Evolutionary conservation across 2,113 vertebrate genomes (phyloP), one percentile per base, ranked within the genome.

Genomic region (Camelus bactrianus): DNA sequence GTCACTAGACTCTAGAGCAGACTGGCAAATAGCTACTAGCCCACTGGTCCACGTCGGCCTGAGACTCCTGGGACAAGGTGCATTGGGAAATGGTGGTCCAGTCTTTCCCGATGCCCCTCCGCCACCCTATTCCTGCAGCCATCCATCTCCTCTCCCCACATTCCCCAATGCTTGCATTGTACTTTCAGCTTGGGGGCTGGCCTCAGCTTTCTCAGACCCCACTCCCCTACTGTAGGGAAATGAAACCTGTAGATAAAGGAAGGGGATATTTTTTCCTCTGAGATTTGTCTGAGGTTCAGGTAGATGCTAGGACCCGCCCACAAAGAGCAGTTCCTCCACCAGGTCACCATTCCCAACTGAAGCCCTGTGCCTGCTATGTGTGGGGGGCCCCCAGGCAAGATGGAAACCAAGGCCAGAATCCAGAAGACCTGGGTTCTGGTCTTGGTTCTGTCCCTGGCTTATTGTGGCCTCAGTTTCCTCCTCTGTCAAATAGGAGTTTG

Each of bases 391-490:
- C 3, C 35, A n/a, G 81, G 56, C 20, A 10, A 87, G 58, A 84
- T 10, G n/a, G 20, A 76, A 81, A 20, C 54, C 19, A 48, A 32
- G 73, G 46, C 19, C 42, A 15, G n/a, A 56, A 54, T 67, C 46
- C 52, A 38, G 64, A 72, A 50, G 28, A 14, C 20, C 69, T 32
- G n/a, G 28, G 14, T 38, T 91, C 60, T 65, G 50, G 9, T 75
- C 67, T 65, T 42, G 72, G 19, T 72, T 93, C 83, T 60, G 22
- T 93, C n/a, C 75, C 77, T 96, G 86, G 64, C 46, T 87, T 84
- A 54, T 26, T 50, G 0, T 42, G 14, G 52, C 54, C 65, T 92
- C 50, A 26, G 65, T 93, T 87, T 93, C 79, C 32, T 94, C 81
- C 65, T 91, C 65, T 60, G 48, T 91, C n/a, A 89, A 81, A 72